Evolutionary conservation across 2,888 invertebrate genomes (phyloP), one percentile per base, ranked within the genome.

Genomic region (Geophilus truncorum): DNA sequence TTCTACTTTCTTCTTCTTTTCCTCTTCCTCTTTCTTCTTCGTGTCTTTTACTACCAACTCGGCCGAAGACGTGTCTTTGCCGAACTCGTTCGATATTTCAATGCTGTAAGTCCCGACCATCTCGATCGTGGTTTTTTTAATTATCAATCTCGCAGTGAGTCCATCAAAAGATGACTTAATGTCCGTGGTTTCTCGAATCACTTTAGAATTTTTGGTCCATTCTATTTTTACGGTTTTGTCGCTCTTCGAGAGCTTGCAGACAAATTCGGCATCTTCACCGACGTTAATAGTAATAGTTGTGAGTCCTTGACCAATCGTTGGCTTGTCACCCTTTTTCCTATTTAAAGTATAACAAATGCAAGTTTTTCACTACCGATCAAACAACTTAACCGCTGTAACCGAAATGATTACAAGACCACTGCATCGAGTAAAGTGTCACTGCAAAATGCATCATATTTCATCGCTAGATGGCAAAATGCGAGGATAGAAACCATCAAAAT

Each of bases 31-130:
- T 57, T 82, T 81, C 30, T 82, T 82, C 75, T 83, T 81, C 40
- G 82, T 80, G 1, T 90, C 89, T 83, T 90, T 91, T 12, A 98
- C 92, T 25, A 93, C 93, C 81, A 99, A 90, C 85, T 94, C 92
- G 77, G 97, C 94, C 75, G 92, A 91, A 1, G 94, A 93, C 85
- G 95, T 94, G 84, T 95, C 96, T 86, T 93, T 93, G 78, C 98
- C 98, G 84, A 92, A 92, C 86, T 96, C 95, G 87, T 98, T 98
- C 85, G 91, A 92, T 80, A 97, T 93, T 30, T 95, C 92, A 70
- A 96, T 92, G 85, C 92, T 93, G 88, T 96, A 97, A 78, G 91
- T 92, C 62, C 95, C 95, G 4, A 92, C 90, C 86, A 92, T 92
- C 85, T 93, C 93, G 75, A 89, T 87, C n/a, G 90, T 90, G 80